Base-by-base conservation (phyloP, 1,140 invertebrate genomes). In the Drosophila bipectinata region DNA sequence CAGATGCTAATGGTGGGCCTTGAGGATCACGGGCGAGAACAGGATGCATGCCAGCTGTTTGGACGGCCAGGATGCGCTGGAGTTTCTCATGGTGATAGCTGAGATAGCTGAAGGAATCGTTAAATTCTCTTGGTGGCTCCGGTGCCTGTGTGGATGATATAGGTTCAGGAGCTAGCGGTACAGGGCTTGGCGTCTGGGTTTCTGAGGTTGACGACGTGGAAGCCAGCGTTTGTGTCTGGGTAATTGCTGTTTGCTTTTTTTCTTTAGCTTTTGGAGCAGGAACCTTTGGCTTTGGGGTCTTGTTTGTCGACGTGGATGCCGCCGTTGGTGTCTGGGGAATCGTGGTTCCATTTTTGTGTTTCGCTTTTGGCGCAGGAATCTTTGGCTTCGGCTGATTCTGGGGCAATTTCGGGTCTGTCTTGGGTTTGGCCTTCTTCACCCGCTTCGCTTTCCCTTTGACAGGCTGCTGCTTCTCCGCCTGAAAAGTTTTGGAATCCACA, bases 61-160 rank as follows among this genome's bases (percentile, higher is more conserved):
- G 56, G 8, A 30, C 2, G 12, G 68, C 58, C 34, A 73, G 63
- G 14, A 79, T 37, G 21, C 30, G 48, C 28, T 82, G 62, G 30
- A 82, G 58, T 18, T 57, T 51, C 30, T 64, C 37, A 9, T 62
- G 79, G 44, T 82, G 77, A 49, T 69, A 57, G 10, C 54, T 61
- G 6, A 82, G 51, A 39, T 82, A 82, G 32, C 56, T 64, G 10
- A 48, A 28, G n/a, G 56, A 44, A 18, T 82, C 68, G 7, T 15
- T n/a, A 15, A 48, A 24, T 15, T 24, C 30, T 7, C 10, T 26
- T 14, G n/a, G 54, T 2, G 6, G 9, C n/a, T 26, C n/a, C 2
- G 18, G n/a, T 9, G 21, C 7, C 8, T 14, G 3, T 18, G 4
- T 7, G 15, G 34, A 14, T 4, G n/a, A 6, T 4, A 26, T 10